Evolutionary conservation across 2,888 invertebrate species (phyloP).

Genomic region (Hymenopus coronatus): DNA sequence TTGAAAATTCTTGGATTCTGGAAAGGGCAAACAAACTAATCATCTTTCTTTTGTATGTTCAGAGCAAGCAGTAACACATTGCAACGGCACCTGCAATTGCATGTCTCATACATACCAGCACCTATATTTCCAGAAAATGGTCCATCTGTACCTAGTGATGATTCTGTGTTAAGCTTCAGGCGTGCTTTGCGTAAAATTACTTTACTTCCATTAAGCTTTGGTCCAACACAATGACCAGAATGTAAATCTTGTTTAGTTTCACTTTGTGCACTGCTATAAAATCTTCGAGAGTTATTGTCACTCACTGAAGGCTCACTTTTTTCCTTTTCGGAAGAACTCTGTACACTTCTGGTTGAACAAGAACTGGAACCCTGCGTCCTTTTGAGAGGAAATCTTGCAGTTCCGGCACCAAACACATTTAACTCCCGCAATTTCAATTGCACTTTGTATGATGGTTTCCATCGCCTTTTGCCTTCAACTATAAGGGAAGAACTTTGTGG

Average conservation of each 20-base stretch:
- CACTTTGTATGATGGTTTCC: slow-evolving; percentile 33
- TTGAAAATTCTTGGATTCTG: too few relatives aligned
- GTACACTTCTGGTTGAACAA: slow-evolving; percentile 20
- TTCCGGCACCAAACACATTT: slow-evolving; percentile 33
- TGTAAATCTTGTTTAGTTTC: neutral
- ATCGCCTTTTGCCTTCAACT: slow-evolving; percentile 31
- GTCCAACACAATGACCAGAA: neutral
- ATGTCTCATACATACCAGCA: slow-evolving; percentile 39
- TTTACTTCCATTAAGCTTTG: slow-evolving; percentile 49
- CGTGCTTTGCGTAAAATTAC: slow-evolving; percentile 68
- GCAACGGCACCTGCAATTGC: neutral
- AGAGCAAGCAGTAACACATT: neutral
- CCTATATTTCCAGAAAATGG: slow-evolving; percentile 57
- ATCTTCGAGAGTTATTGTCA: neutral
- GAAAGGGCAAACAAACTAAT: too few relatives aligned
- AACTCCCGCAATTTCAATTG: slow-evolving; percentile 30
- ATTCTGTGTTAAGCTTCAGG: slow-evolving; percentile 56
- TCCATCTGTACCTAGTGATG: slow-evolving; percentile 55
- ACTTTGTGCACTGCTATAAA: neutral
- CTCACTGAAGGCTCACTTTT: neutral
- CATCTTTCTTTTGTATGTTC: too few relatives aligned
- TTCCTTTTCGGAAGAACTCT: slow-evolving; percentile 11
- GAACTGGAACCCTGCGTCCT: slow-evolving; percentile 21
- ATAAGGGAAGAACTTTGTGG: slow-evolving; percentile 14
- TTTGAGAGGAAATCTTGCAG: slow-evolving; percentile 26